A percentile compares a stretch with the other conserved stretches of the same genome.
These are phyloP conservation scores for Zygothrica quintamaculata DNA, from an alignment of 2,888 invertebrate species.

Conservation along the genomic window DNA sequence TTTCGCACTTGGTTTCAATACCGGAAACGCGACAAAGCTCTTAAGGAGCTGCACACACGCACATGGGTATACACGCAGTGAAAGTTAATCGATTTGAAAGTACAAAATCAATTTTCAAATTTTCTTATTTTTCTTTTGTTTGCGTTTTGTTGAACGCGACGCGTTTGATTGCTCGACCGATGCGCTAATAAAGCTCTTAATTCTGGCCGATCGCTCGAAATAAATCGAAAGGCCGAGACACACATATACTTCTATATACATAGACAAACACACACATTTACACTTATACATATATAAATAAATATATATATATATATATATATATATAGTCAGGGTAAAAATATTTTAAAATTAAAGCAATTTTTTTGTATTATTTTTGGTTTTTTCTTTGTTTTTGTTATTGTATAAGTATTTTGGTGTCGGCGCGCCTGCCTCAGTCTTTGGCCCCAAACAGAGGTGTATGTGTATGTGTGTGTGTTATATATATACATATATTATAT, in stretches of 20 bases:
- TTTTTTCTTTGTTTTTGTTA: slow-evolving; percentile 41
- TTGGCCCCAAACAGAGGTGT: slow-evolving; percentile 16
- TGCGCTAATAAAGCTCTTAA: slow-evolving; percentile 71
- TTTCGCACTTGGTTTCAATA: neutral
- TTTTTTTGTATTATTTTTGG: slow-evolving; percentile 66
- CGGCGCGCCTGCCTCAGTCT: slow-evolving; percentile 2
- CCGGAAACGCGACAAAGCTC: neutral
- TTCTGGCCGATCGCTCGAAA: slow-evolving; percentile 76
- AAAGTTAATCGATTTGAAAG: slow-evolving; percentile 1
- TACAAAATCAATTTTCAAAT: slow-evolving; percentile 25
- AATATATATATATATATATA: slow-evolving; percentile 16
- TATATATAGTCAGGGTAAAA: slow-evolving; percentile 52
- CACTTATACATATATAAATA: slow-evolving; percentile 22
- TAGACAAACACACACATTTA: slow-evolving; percentile 26
- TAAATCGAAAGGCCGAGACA: slow-evolving; percentile 73
- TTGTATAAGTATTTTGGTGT: slow-evolving; percentile 62
- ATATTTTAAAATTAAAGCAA: slow-evolving; percentile 78
- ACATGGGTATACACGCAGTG: neutral
- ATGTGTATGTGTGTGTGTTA: slow-evolving; percentile 15
- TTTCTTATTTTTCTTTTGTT: no score
- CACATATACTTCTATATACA: slow-evolving; percentile 29
- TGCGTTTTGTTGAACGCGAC: slow-evolving; percentile 41
- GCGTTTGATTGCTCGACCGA: slow-evolving; percentile 61
- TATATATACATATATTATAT: no score
- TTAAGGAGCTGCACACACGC: neutral